phyloP scores from a whole-genome alignment of 2,113 vertebrate genomes.

The Arvicanthis niloticus region DNA sequence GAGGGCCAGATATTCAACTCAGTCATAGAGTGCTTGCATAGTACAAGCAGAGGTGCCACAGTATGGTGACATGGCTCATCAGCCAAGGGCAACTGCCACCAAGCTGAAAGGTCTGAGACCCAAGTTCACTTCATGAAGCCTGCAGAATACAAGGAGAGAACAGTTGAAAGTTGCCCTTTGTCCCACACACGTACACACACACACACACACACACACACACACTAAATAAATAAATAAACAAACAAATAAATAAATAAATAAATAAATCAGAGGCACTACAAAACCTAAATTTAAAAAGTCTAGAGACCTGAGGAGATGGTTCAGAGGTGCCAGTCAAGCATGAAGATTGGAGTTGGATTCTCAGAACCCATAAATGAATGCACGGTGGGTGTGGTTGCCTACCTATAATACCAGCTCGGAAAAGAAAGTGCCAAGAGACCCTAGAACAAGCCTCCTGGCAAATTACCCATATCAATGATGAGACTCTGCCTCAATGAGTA shows the following conservation, averaged over 20 bases:
- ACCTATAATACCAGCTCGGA: too few species aligned
- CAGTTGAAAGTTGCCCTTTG: too few species aligned
- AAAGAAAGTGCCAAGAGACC: background rate
- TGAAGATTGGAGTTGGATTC: background rate
- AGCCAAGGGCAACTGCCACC: background rate
- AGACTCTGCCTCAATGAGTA: background rate
- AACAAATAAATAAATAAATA: background rate
- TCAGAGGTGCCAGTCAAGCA: background rate
- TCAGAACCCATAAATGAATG: too few species aligned
- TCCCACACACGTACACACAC: background rate
- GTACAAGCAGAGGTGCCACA: background rate
- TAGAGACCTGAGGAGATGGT: background rate
- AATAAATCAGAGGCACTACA: background rate
- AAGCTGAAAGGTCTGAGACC: background rate
- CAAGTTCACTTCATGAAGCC: background rate
- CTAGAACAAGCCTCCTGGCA: too few species aligned
- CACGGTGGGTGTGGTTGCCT: too few species aligned
- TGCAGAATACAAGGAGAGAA: background rate
- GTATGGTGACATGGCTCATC: background rate
- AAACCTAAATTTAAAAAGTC: background rate
- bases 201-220: background rate
- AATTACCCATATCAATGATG: background rate
- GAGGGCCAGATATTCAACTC: background rate
- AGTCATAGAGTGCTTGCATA: background rate
- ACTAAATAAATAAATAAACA: background rate